phyloP scores from a whole-genome alignment of 2,797 vertebrate species.

The Coregonus suidteri region DNA sequence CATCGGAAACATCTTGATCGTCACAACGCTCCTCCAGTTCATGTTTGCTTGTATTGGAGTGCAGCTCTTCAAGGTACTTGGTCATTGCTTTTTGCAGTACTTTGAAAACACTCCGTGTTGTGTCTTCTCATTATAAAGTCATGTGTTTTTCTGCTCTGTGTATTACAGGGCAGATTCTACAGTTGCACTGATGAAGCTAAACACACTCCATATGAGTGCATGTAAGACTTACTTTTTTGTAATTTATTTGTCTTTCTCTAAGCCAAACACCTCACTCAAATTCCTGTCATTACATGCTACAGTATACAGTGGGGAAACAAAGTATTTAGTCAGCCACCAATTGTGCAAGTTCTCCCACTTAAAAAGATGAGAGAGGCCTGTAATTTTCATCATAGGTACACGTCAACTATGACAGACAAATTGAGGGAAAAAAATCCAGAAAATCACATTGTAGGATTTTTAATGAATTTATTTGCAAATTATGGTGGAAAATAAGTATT shows the following conservation, averaged over 20 bases:
- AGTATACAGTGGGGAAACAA: background rate
- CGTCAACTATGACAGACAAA: too few relatives aligned
- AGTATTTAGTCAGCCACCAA: too few relatives aligned
- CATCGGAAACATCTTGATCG: slow-evolving; percentile 95
- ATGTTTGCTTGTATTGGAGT: slow-evolving; percentile 94
- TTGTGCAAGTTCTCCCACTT: too few relatives aligned
- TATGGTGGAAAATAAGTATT: too few relatives aligned
- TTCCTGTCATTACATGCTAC: background rate
- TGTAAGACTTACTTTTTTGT: slow-evolving; percentile 70
- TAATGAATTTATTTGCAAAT: too few relatives aligned
- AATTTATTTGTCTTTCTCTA: too few relatives aligned
- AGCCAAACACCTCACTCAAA: background rate
- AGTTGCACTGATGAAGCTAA: slow-evolving; percentile 95
- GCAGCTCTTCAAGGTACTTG: slow-evolving; percentile 91
- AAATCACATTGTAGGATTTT: too few relatives aligned
- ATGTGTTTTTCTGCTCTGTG: slow-evolving; percentile 3
- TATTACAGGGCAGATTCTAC: slow-evolving; percentile 88
- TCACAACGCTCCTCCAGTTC: slow-evolving; percentile 94
- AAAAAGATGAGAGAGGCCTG: too few relatives aligned
- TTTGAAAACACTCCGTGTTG: too few relatives aligned
- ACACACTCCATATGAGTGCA: slow-evolving; percentile 89
- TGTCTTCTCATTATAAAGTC: background rate
- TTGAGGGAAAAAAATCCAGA: too few relatives aligned
- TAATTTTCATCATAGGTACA: too few relatives aligned
- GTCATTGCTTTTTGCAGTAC: background rate